phyloP scores from a whole-genome alignment of 2,888 invertebrate species.

The Zootermopsis nevadensis region DNA sequence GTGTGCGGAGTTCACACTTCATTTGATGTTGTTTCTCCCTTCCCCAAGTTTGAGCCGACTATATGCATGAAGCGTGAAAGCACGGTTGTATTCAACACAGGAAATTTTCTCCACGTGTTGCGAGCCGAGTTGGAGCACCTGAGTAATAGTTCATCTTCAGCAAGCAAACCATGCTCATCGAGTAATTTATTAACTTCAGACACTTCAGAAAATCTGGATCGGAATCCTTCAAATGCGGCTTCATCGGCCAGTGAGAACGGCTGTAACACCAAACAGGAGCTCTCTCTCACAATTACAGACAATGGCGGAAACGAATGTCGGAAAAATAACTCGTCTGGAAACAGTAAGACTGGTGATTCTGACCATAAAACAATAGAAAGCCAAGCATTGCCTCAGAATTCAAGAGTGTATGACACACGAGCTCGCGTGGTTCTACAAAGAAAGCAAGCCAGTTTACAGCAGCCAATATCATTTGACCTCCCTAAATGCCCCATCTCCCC shows the following conservation, averaged over 20 bases:
- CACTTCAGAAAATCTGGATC: constrained; percentile 31
- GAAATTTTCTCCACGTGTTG: constrained; percentile 85
- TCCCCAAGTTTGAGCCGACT: constrained; percentile 74
- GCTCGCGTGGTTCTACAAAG: not conserved
- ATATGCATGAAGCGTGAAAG: constrained; percentile 65
- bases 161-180: not conserved
- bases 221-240: constrained; percentile 9
- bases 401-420: constrained; percentile 32
- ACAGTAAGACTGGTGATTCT: not conserved
- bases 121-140: constrained; percentile 68
- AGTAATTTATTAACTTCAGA: not conserved
- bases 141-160: constrained; percentile 1
- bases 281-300: not conserved
- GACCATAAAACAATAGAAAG: not conserved
- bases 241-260: not conserved
- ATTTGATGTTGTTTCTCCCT: constrained; percentile 89
- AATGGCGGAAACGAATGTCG: not conserved
- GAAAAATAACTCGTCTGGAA: not conserved
- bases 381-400: not conserved
- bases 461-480: not conserved
- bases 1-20: constrained; percentile 85
- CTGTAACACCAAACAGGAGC: not conserved
- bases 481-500: not conserved
- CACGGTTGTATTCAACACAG: constrained; percentile 84
- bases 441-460: not conserved